phyloP scores from a whole-genome alignment of 1,140 invertebrate genomes.

The Megalonaias nervosa region DNA sequence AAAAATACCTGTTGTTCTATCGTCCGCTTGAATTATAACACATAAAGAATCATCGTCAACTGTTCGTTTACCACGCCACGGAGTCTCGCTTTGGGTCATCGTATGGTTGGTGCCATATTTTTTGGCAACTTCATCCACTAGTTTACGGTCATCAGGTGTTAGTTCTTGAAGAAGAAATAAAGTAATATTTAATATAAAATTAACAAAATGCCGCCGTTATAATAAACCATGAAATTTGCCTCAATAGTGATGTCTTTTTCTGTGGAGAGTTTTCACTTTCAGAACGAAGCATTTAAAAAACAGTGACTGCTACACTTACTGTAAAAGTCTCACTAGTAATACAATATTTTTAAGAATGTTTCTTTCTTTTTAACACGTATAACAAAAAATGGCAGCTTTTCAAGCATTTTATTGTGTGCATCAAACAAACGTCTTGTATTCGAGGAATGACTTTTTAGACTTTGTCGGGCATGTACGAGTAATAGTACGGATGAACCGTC shows the following conservation, averaged over 20 bases:
- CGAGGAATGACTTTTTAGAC: too few species aligned
- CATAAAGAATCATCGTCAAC: slow-evolving; percentile 32
- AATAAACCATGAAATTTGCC: neutral
- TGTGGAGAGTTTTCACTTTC: neutral
- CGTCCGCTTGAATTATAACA: slow-evolving; percentile 50
- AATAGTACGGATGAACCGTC: too few species aligned
- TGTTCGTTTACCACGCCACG: slow-evolving; percentile 48
- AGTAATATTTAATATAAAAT: neutral
- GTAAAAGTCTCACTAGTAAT: too few species aligned
- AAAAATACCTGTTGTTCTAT: slow-evolving; percentile 47
- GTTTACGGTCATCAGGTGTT: slow-evolving; percentile 25
- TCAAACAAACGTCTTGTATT: too few species aligned
- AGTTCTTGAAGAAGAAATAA: slow-evolving; percentile 31
- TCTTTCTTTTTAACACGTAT: too few species aligned
- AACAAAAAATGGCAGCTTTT: too few species aligned
- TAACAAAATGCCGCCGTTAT: neutral
- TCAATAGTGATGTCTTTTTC: neutral
- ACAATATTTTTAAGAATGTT: too few species aligned
- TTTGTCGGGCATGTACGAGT: too few species aligned
- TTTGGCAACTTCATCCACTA: slow-evolving; percentile 31
- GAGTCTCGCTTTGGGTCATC: slow-evolving; percentile 42
- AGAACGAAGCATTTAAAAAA: neutral
- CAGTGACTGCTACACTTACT: neutral
- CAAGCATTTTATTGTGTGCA: too few species aligned
- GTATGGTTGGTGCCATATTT: slow-evolving; percentile 41